These are phyloP conservation scores for Actinia tenebrosa DNA, from an alignment of 64 coral and sea anemone genomes.

Conservation along the genomic window DNA sequence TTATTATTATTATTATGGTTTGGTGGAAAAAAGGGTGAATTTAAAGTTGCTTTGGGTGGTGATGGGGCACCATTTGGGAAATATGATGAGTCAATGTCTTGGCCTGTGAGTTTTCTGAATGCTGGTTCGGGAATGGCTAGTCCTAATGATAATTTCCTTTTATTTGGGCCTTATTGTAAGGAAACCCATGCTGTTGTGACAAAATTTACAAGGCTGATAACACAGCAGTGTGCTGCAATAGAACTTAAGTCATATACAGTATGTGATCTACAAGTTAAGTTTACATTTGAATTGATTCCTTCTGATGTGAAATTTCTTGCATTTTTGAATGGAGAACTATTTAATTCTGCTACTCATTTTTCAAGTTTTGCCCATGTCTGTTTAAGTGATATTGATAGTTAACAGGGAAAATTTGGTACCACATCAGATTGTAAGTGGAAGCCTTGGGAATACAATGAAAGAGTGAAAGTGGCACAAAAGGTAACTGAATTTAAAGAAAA, in stretches of 20 bases:
- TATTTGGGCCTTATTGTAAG: constrained; percentile 73
- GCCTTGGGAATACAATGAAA: not conserved
- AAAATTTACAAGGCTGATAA: not conserved
- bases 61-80: constrained; percentile 30
- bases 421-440: too few species aligned
- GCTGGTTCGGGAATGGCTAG: constrained; percentile 61
- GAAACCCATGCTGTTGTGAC: constrained; percentile 35
- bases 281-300: not conserved
- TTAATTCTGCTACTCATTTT: too few species aligned
- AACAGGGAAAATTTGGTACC: too few species aligned
- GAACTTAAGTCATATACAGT: not conserved
- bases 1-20: too few species aligned
- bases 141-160: constrained; percentile 58
- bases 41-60: too few species aligned
- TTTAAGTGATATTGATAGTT: too few species aligned
- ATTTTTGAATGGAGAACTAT: too few species aligned
- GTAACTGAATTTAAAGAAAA: not conserved
- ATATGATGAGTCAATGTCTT: constrained; percentile 30
- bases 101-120: constrained; percentile 82
- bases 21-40: too few species aligned
- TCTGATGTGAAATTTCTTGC: too few species aligned
- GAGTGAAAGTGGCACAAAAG: not conserved
- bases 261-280: not conserved
- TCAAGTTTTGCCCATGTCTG: too few species aligned
- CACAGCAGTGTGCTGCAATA: not conserved